Base-by-base conservation (phyloP, 2,113 vertebrate species). In the Dicrurus megarhynchus region DNA sequence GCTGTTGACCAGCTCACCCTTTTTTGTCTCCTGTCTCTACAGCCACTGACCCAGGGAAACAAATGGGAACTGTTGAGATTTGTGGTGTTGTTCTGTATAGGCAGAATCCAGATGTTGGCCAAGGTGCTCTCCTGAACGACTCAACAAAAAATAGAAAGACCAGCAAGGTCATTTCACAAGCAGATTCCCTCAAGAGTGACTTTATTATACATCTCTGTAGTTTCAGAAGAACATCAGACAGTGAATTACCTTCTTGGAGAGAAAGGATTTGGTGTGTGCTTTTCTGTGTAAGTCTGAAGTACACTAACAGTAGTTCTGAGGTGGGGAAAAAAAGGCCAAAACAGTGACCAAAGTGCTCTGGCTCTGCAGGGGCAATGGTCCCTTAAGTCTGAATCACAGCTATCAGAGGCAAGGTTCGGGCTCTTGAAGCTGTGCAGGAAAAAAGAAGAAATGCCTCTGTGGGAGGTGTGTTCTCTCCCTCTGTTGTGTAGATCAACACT, bases 381-480 rank as follows among this genome's bases (percentile, higher is more conserved):
- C 71, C 13, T 22, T 33, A 9, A 9, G 11, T 32, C 23, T 47
- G 2, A 16, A 33, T 59, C 20, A 33, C 16, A 19, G 10, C 26
- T 33, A 5, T 1, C 37, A 32, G 59, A 69, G 47, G 16, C 68
- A 33, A 64, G 14, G 35, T 13, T 78, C 61, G 46, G 68, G 33
- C 35, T 2, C 59, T 47, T 37, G 23, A 19, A 64, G 37, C 32
- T 35, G 13, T 17, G 52, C 47, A 41, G 57, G 7, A 28, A 42
- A 52, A 4, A 13, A 16, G 39, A 75, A 26, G 32, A 33, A 65
- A 44, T 19, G 14, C 42, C 27, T 20, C 32, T 5, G 20, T 13
- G 28, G 1, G 3, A 46, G 71, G 5, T 2, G 3, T 42, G 9
- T 12, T 57, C 44, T 67, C 16, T 21, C 13, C 27, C 1, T 0